Evolutionary conservation across 2,797 vertebrate species (phyloP).

Genomic region (Acrocephalus scirpaceus): DNA sequence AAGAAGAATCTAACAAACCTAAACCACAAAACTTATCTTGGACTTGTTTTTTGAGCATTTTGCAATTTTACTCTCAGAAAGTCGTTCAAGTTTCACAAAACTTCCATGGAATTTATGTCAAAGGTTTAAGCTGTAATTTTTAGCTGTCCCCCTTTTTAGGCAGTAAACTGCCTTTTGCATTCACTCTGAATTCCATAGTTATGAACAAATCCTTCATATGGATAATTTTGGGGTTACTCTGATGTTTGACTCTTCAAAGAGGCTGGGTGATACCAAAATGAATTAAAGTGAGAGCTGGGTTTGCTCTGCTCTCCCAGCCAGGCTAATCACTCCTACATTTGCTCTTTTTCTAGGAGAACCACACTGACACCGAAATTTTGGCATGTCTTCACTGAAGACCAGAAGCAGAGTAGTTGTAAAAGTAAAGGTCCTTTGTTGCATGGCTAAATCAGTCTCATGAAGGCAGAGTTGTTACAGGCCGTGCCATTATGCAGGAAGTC

Average conservation of each 20-base stretch:
- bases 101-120: not conserved
- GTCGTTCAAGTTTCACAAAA: not conserved
- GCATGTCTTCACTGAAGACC: too few relatives aligned
- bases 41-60: fast-evolving
- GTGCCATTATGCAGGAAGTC: too few relatives aligned
- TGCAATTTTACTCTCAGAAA: not conserved
- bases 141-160: not conserved
- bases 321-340: not conserved
- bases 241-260: not conserved
- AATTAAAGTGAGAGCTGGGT: not conserved
- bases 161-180: not conserved
- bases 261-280: not conserved
- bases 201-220: not conserved
- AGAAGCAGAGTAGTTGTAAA: too few relatives aligned
- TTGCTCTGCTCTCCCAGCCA: not conserved
- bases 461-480: too few relatives aligned
- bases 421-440: too few relatives aligned
- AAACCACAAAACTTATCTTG: not conserved
- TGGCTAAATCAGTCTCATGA: too few relatives aligned
- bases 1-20: not conserved
- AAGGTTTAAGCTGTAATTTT: not conserved
- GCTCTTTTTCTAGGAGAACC: not conserved
- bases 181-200: not conserved
- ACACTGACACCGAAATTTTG: too few relatives aligned
- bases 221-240: not conserved